Evolutionary conservation across 2,797 vertebrate genomes (phyloP), one percentile per base, ranked within the genome.

Genomic region (Carapus acus): DNA sequence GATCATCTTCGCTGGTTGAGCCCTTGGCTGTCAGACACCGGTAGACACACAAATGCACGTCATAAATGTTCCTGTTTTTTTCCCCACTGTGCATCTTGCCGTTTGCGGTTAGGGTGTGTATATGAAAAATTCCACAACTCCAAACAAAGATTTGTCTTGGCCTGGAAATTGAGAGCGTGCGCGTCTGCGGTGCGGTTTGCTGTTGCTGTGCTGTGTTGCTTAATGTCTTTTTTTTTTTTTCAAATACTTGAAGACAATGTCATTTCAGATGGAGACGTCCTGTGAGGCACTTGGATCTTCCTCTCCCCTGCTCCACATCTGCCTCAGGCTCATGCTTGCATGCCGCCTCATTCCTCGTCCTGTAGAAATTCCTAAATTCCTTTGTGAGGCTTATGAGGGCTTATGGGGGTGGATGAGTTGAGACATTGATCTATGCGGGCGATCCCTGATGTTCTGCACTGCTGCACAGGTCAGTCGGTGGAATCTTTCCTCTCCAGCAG

Each of bases 61-160:
- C 60, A 47, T 59, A 43, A 62, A 71, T n/a, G n/a, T n/a, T n/a
- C n/a, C 16, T 6, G 42, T 43, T 43, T 65, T 73, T n/a, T n/a
- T n/a, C n/a, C n/a, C n/a, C 64, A 64, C 48, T 12, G 66, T 69
- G 45, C 58, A 55, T 73, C 39, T 64, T 53, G 53, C 43, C 53
- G 62, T 48, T 63, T 18, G 43, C 55, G 70, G 63, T 74, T 74
- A 71, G 68, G 74, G 72, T 77, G 71, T 76, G 72, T 71, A 76
- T 74, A 69, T 39, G 70, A 61, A 65, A 74, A 55, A 80, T 77
- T 79, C 69, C 68, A 70, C 56, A 57, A 64, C 54, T 47, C 69
- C 57, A 50, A 42, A 44, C 47, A 43, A 53, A 67, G 67, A 75
- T 82, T 73, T 71, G 66, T 76, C 57, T 58, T 8, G 51, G 71